Evolutionary conservation across 2,888 invertebrate species (phyloP), one percentile per base, ranked within the genome.

Genomic region (Portevinia maculata): DNA sequence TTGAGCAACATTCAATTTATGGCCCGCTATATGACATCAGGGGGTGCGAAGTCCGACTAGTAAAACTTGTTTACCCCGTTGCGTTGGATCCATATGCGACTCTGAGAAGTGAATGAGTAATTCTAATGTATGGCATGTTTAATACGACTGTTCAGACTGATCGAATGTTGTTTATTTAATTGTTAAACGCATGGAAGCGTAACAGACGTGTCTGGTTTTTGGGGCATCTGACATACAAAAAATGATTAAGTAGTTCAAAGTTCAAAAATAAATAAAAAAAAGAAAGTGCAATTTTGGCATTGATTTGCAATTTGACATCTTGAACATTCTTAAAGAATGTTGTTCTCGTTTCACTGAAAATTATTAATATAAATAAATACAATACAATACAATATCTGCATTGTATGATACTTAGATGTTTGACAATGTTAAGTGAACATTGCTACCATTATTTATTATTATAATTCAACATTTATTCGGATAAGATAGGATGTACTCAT

Each of bases 1-100:
- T 28, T 48, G n/a, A n/a, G 24, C 55, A 39, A 32, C 59, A 70
- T 70, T 50, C 11, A 41, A 32, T 70, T 60, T 41, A 41, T 70
- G 59, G 50, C 50, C 59, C 52, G 39, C n/a, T n/a, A 5, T 8
- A 19, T 15, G 50, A 30, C 50, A 70, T 50, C 59, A n/a, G 8
- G 2, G n/a, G 24, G 32, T 70, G 2, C 30, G 11, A 70, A 60
- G 70, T 70, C 60, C 60, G 59, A 30, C 1, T 28, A 3, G 9
- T 6, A 52, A 9, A 32, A 21, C 39, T 15, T 52, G 39, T 64
- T 39, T 39, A 30, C 44, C 0, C 1, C 34, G n/a, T 11, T 62
- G n/a, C n/a, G n/a, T n/a, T n/a, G n/a, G n/a, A n/a, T n/a, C n/a
- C n/a, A n/a, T n/a, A n/a, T n/a, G n/a, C 48, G 3, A 46, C 9